These are phyloP conservation scores for Neuroscelio doddi DNA, from an alignment of 2,888 invertebrate genomes.

Conservation along the genomic window DNA sequence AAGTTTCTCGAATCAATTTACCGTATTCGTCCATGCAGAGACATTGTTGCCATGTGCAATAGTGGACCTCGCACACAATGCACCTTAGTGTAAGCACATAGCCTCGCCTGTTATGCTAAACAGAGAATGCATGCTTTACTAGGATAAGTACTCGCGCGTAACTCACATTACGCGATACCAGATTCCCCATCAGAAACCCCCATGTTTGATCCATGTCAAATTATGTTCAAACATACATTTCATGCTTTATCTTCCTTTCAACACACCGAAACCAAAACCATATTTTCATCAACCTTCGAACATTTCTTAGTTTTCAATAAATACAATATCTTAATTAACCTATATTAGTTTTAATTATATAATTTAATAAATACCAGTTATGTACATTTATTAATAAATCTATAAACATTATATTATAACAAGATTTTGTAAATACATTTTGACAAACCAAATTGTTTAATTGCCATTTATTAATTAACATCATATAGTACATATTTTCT, in stretches of 20 bases:
- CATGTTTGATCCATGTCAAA: slow-evolving; percentile 5
- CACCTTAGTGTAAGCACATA: slow-evolving; percentile 35
- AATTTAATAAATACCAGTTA: too few relatives aligned
- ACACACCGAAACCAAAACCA: too few relatives aligned
- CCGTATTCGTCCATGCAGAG: slow-evolving; percentile 39
- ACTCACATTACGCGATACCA: slow-evolving; percentile 19
- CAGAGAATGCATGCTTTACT: slow-evolving; percentile 33
- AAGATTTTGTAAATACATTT: too few relatives aligned
- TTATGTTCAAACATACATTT: background rate
- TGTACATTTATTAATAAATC: too few relatives aligned
- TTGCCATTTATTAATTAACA: too few relatives aligned
- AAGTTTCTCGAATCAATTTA: slow-evolving; percentile 45
- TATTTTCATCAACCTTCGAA: too few relatives aligned
- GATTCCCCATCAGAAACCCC: slow-evolving; percentile 20
- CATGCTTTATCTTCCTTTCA: background rate
- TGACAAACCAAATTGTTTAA: too few relatives aligned
- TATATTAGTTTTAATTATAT: too few relatives aligned
- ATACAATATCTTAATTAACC: too few relatives aligned
- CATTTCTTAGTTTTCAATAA: too few relatives aligned
- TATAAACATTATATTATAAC: too few relatives aligned
- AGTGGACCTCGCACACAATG: slow-evolving; percentile 32
- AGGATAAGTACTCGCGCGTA: slow-evolving; percentile 36
- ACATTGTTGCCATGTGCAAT: slow-evolving; percentile 38
- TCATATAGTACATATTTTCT: too few relatives aligned
- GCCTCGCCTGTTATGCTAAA: slow-evolving; percentile 56